Evolutionary conservation across 2,797 vertebrate species (phyloP), one percentile per base, ranked within the genome.

Genomic region (Enteromius viviparus): DNA sequence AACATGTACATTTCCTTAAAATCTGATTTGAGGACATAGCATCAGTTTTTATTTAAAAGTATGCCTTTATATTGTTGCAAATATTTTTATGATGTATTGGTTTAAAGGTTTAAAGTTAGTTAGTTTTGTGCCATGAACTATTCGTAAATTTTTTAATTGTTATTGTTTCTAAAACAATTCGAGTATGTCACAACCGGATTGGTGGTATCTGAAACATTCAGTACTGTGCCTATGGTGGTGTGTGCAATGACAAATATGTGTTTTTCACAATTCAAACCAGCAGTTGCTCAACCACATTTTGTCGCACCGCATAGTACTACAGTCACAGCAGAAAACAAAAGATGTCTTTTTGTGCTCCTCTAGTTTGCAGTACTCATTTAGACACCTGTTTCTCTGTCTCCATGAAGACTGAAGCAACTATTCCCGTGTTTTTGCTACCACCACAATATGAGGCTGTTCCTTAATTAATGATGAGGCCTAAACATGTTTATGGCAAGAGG

Each of bases 241-340:
- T 37, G 21, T 74, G 68, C 68, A 78, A 86, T 86, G 76, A 66
- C 32, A 86, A 81, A 86, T 75, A 86, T 86, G 65, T 84, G 47
- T 81, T 81, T 69, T 74, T 34, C 49, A 23, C 23, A 26, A 68
- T 47, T 68, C 58, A 53, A 72, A 49, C 29, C 6, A 68, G 11
- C 29, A 45, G 65, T 84, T 49, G 32, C 29, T 29, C 6, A 17
- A 42, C 26, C 23, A 21, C 71, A 51, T 74, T 55, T 76, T 1
- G 0, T 19, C 42, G 26, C n/a, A n/a, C 32, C 3, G 6, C 19
- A 49, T 21, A 60, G 51, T 40, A 29, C 42, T 7, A 60, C 64
- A 76, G 76, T 5, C 15, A 77, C 21, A 62, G 12, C n/a, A 81
- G 9, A 3, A 47, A 79, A 29, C 15, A n/a, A 80, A 68, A 68